Evolutionary conservation across 1,140 invertebrate genomes (phyloP).

Genomic region (Drosophila hydei): DNA sequence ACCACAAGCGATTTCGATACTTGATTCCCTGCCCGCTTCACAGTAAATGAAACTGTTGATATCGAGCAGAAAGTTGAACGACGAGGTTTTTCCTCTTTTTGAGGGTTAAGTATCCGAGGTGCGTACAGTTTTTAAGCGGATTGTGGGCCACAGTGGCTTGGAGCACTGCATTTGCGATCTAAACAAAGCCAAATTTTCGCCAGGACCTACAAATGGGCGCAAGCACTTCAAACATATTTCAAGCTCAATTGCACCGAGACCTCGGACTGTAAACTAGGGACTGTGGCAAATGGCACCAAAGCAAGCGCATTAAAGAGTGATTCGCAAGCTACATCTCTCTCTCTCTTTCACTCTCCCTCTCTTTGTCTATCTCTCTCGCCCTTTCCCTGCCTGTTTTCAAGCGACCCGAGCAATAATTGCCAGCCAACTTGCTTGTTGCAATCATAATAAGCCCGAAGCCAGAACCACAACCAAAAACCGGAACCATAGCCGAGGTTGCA

Average conservation of each 20-base stretch:
- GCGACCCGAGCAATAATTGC: slow-evolving; percentile 57
- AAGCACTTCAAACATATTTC: slow-evolving; percentile 72
- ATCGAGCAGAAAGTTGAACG: slow-evolving; percentile 55
- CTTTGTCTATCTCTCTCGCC: not conserved
- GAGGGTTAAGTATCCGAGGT: slow-evolving; percentile 38
- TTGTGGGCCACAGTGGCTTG: slow-evolving; percentile 1
- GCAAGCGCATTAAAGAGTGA: slow-evolving; percentile 58
- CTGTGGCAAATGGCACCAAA: slow-evolving; percentile 65
- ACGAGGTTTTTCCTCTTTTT: slow-evolving; percentile 10
- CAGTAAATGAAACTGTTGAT: slow-evolving; percentile 63
- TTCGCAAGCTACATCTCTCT: not conserved
- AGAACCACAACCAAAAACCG: slow-evolving; percentile 12
- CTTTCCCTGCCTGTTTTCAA: slow-evolving; percentile 3
- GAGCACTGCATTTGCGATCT: slow-evolving; percentile 14
- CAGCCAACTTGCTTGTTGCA: slow-evolving; percentile 69
- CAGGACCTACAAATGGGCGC: slow-evolving; percentile 3
- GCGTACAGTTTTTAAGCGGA: slow-evolving; percentile 40
- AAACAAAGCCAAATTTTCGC: slow-evolving; percentile 21
- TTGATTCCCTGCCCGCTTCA: slow-evolving; percentile 15
- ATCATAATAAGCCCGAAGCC: slow-evolving; percentile 53
- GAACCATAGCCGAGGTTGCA: slow-evolving; percentile 6
- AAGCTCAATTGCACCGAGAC: slow-evolving; percentile 60
- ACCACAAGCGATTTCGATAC: slow-evolving; percentile 7
- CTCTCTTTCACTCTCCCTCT: not conserved
- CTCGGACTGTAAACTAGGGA: slow-evolving; percentile 55